A percentile compares a stretch with the other conserved stretches of the same genome.
Conservation (phyloP, 2,113 vertebrate genomes). For the Gymnarchus niloticus region DNA sequence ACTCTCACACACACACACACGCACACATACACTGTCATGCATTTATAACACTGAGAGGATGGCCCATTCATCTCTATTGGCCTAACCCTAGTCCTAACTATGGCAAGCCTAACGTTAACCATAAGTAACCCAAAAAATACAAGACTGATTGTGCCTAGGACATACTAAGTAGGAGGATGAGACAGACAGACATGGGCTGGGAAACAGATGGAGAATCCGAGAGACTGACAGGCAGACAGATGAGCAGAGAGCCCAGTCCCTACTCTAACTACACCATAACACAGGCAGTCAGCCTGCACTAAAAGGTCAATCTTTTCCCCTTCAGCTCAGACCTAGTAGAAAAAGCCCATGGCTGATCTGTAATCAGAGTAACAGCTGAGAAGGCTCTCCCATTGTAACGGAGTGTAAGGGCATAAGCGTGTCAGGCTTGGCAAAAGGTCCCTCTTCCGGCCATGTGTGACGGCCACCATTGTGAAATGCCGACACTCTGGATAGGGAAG, state of each 20-base stretch:
- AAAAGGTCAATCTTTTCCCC: slow-evolving; percentile 4
- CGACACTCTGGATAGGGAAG: slow-evolving; percentile 54
- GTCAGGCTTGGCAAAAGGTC: slow-evolving; percentile 61
- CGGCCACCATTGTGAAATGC: slow-evolving; percentile 57
- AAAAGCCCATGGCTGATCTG: slow-evolving; percentile 39
- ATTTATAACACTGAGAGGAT: too few relatives aligned
- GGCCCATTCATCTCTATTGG: too few relatives aligned
- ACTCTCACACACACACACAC: not conserved
- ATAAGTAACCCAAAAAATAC: too few relatives aligned
- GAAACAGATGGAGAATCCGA: not conserved
- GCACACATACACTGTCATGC: not conserved
- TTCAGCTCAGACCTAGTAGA: slow-evolving; percentile 25
- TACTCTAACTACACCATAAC: too few relatives aligned
- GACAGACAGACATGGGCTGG: not conserved
- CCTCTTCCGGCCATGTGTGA: slow-evolving; percentile 56
- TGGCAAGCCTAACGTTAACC: too few relatives aligned
- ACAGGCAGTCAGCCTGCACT: not conserved
- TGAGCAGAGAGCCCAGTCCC: not conserved
- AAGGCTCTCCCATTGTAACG: slow-evolving; percentile 28
- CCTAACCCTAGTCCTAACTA: too few relatives aligned
- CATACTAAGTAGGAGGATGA: too few relatives aligned
- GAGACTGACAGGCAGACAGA: not conserved
- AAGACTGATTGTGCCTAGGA: too few relatives aligned
- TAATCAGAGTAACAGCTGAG: slow-evolving; percentile 28
- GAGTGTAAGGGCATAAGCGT: slow-evolving; percentile 34